A percentile compares a stretch with the other conserved stretches of the same genome.
Evolutionary conservation across 2,113 vertebrate species (phyloP).

Genomic region (Catharus fuscescens): DNA sequence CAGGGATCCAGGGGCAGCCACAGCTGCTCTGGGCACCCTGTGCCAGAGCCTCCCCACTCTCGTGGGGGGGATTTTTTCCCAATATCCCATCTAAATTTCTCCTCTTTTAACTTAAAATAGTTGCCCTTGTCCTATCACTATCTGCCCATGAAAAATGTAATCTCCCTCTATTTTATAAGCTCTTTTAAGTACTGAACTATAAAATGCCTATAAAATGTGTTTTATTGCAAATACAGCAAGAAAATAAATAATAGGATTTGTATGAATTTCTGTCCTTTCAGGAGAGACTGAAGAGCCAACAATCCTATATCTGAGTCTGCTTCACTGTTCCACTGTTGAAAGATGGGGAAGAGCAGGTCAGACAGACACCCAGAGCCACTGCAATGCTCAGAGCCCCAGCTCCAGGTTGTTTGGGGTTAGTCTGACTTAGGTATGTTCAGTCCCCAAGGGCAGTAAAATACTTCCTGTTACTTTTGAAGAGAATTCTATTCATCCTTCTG

Average conservation of each 20-base stretch:
- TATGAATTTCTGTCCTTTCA: neutral
- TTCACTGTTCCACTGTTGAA: neutral
- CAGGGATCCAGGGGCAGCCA: neutral
- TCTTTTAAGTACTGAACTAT: neutral
- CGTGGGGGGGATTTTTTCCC: neutral
- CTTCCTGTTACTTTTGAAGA: constrained; percentile 29
- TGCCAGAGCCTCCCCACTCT: neutral
- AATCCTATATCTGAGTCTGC: neutral
- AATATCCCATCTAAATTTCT: neutral
- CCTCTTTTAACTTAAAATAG: neutral
- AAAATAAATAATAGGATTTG: neutral
- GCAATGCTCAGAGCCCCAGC: neutral
- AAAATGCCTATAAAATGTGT: neutral
- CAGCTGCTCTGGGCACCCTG: neutral
- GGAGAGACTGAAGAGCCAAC: neutral
- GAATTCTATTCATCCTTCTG: constrained; percentile 27
- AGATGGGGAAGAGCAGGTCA: neutral
- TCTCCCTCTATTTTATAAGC: neutral
- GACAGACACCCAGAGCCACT: neutral
- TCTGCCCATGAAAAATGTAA: neutral
- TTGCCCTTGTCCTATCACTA: neutral
- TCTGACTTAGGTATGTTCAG: neutral
- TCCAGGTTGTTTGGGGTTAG: neutral
- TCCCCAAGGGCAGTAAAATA: neutral
- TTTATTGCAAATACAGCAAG: neutral